phyloP scores from a whole-genome alignment of 2,797 vertebrate species.

The Onychomys leucogaster region DNA sequence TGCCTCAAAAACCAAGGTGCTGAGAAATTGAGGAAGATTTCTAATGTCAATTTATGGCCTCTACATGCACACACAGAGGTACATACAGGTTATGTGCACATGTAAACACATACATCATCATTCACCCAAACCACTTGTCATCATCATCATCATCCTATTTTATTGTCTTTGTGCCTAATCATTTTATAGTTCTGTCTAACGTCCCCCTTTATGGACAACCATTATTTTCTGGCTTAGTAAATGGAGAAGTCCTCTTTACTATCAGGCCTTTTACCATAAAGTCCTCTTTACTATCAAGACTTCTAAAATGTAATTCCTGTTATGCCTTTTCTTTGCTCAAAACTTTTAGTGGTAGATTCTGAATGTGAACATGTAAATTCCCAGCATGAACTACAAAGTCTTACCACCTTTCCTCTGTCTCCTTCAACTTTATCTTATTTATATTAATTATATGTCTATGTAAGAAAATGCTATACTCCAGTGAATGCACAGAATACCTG shows the following conservation, averaged over 20 bases:
- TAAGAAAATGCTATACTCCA: neutral
- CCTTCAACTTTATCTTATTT: neutral
- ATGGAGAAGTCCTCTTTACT: neutral
- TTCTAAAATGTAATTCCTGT: neutral
- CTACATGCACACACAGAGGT: neutral
- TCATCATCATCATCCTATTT: neutral
- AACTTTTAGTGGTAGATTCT: neutral
- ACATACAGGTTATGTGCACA: neutral
- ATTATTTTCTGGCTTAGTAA: neutral
- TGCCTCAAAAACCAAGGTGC: neutral
- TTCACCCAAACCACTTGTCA: neutral
- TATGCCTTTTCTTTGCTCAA: constrained; percentile 1
- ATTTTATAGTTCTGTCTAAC: neutral
- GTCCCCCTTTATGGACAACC: neutral
- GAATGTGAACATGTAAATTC: neutral
- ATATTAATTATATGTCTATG: neutral
- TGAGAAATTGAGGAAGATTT: neutral
- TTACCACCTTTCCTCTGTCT: neutral
- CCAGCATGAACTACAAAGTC: neutral
- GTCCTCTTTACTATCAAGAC: neutral
- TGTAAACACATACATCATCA: neutral
- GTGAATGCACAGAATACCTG: neutral
- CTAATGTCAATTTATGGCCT: neutral
- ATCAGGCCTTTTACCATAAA: neutral
- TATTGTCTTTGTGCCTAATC: neutral